Evolutionary conservation across 2,797 vertebrate species (phyloP).

Genomic region (Coccyzus lansbergi): DNA sequence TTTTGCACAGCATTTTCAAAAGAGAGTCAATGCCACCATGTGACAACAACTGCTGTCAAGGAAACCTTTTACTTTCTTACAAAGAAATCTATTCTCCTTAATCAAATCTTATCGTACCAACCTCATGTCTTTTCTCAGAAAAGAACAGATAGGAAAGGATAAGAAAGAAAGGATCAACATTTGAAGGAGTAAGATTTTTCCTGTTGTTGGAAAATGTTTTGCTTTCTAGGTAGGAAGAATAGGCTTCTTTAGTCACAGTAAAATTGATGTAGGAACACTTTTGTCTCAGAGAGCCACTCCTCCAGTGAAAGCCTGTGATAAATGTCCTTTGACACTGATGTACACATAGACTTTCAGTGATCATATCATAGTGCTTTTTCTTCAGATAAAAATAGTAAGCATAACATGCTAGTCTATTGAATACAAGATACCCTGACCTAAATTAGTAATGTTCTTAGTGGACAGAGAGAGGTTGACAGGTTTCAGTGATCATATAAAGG

Average conservation of each 20-base stretch:
- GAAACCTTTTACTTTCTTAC: constrained; percentile 1
- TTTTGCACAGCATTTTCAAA: not conserved
- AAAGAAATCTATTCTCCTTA: not conserved
- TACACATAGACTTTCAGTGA: not conserved
- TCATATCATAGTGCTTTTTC: constrained; percentile 1
- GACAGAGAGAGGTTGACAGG: constrained; percentile 42
- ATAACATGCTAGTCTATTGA: constrained; percentile 10
- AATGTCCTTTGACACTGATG: not conserved
- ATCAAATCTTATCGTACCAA: not conserved
- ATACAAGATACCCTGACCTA: constrained; percentile 45
- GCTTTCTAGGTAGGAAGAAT: not conserved
- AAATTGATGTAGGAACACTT: not conserved
- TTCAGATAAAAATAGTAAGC: constrained; percentile 12
- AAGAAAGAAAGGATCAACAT: not conserved
- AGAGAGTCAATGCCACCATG: not conserved
- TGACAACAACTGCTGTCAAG: not conserved
- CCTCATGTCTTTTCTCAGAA: not conserved
- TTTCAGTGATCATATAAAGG: constrained; percentile 44
- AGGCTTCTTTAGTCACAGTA: not conserved
- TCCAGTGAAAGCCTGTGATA: not conserved
- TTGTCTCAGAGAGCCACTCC: not conserved
- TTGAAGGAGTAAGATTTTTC: not conserved
- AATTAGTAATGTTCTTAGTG: constrained; percentile 57
- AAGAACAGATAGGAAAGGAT: not conserved
- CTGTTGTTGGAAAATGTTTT: not conserved